Evolutionary conservation across 1,140 invertebrate species (phyloP).

Genomic region (Cydia amplana): DNA sequence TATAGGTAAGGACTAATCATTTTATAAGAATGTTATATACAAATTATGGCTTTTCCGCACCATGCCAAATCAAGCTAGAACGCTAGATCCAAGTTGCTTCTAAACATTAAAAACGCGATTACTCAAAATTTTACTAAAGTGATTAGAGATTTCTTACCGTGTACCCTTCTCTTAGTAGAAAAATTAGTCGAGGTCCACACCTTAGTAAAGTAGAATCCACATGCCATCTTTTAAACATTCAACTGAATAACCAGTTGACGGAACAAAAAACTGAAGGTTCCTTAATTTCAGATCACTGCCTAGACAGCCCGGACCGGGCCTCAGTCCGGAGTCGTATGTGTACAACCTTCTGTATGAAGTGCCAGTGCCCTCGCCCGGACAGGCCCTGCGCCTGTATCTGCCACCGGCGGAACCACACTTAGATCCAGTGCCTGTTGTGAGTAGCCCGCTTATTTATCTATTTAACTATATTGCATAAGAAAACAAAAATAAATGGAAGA

Average conservation of each 20-base stretch:
- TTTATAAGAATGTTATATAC: conserved; percentile 15
- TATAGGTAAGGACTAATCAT: conserved; percentile 84
- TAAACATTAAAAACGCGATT: too few species aligned
- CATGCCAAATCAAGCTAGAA: too few species aligned
- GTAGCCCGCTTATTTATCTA: conserved; percentile 39
- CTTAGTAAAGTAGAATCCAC: too few species aligned
- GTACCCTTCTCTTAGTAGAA: too few species aligned
- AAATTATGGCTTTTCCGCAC: not conserved
- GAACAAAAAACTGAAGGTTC: not conserved
- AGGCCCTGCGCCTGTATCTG: conserved; percentile 91
- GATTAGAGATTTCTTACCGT: too few species aligned
- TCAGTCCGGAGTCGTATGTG: conserved; percentile 95
- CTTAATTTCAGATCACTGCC: conserved; percentile 84
- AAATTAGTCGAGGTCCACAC: too few species aligned
- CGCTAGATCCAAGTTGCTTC: too few species aligned
- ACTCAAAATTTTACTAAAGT: too few species aligned
- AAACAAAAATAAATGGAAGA: too few species aligned
- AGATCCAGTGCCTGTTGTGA: conserved; percentile 82
- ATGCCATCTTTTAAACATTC: too few species aligned
- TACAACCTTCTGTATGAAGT: conserved; percentile 98
- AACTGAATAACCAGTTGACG: too few species aligned
- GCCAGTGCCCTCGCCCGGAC: conserved; percentile 91
- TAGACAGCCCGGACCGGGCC: conserved; percentile 84
- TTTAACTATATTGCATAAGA: too few species aligned
- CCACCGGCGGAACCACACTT: conserved; percentile 87